Conservation (phyloP, 2,888 invertebrate genomes). For the Tetramorium bicarinatum region DNA sequence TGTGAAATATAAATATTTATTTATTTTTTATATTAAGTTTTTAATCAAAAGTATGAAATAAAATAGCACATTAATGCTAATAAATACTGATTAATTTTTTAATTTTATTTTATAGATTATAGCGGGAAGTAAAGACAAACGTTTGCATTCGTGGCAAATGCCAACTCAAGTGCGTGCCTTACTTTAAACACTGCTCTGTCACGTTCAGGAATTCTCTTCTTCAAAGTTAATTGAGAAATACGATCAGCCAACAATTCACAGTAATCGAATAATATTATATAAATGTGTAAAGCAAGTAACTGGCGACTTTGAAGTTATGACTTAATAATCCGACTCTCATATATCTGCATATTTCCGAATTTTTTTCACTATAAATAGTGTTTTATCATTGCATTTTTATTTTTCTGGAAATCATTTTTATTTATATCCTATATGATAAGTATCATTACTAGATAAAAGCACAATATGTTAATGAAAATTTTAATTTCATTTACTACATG, state of each 20-base stretch:
- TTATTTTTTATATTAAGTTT: conserved; percentile 8
- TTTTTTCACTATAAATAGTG: conserved; percentile 47
- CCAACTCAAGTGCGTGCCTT: conserved; percentile 85
- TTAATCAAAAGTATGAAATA: conserved; percentile 9
- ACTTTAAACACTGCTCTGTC: conserved; percentile 68
- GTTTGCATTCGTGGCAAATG: conserved; percentile 90
- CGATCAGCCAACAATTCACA: not conserved
- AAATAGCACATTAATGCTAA: not conserved
- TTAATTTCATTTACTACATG: not conserved
- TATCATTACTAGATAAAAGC: not conserved
- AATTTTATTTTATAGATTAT: conserved; percentile 88
- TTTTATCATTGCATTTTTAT: conserved; percentile 6
- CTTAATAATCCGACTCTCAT: not conserved
- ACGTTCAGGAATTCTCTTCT: conserved; percentile 46
- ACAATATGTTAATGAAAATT: not conserved
- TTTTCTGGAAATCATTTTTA: not conserved
- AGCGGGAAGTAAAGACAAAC: conserved; percentile 90
- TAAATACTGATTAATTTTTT: not conserved
- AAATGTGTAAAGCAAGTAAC: not conserved
- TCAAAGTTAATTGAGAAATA: conserved; percentile 5
- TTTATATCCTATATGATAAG: not conserved
- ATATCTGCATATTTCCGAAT: conserved; percentile 3
- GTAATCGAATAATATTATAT: not conserved
- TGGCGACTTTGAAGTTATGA: not conserved
- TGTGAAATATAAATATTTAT: conserved; percentile 3